phyloP scores from a whole-genome alignment of 1,140 invertebrate species.

The Drosophila aff. region DNA sequence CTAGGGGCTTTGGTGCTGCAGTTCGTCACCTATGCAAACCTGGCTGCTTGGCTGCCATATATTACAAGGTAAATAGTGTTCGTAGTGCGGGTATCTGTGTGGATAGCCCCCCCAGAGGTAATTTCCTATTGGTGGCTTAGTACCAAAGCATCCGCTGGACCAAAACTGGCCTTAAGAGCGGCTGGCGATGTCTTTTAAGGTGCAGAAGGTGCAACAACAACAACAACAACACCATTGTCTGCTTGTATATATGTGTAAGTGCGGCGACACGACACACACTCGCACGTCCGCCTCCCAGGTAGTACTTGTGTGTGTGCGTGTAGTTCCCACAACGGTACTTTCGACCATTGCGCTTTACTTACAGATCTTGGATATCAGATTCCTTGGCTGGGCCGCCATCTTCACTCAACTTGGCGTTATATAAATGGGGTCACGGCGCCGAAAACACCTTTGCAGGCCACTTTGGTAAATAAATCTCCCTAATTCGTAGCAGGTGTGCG shows the following conservation, averaged over 20 bases:
- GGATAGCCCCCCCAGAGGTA: too few relatives aligned
- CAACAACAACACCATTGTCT: background rate
- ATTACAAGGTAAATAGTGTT: background rate
- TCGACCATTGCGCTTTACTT: constrained; percentile 66
- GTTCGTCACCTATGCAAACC: background rate
- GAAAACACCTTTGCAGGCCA: constrained; percentile 6
- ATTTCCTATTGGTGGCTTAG: constrained; percentile 1
- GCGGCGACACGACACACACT: constrained; percentile 16
- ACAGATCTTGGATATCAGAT: constrained; percentile 72
- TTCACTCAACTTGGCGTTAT: constrained; percentile 56
- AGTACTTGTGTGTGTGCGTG: background rate
- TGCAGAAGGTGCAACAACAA: constrained; percentile 15
- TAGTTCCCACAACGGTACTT: constrained; percentile 50
- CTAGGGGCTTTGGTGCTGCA: background rate
- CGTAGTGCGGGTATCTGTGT: background rate
- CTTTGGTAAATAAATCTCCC: constrained; percentile 56
- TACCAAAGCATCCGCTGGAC: background rate
- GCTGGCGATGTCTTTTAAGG: constrained; percentile 2
- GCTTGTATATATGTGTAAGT: background rate
- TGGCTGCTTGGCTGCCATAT: background rate
- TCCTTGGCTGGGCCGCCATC: constrained; percentile 77
- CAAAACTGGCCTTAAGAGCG: background rate
- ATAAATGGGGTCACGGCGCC: constrained; percentile 22
- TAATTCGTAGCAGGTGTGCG: constrained; percentile 74
- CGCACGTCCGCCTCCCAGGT: constrained; percentile 8